Conservation (phyloP, 2,797 vertebrate species). For the Nyctibius grandis region DNA sequence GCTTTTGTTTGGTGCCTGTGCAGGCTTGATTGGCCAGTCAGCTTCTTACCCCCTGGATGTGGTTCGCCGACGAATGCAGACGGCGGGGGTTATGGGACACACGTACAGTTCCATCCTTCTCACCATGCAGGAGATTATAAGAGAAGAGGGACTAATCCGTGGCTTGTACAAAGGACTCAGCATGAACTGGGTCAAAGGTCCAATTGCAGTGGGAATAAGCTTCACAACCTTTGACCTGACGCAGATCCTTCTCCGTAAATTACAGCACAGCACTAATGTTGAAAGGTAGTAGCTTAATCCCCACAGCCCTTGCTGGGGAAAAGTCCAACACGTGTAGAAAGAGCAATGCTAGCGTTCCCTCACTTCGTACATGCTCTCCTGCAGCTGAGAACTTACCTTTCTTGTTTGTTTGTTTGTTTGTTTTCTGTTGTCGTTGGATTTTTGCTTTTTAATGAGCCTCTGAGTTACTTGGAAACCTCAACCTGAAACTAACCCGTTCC, state of each 20-base stretch:
- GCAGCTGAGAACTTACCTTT: not conserved
- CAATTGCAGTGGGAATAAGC: slow-evolving; percentile 92
- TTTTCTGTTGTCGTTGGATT: not conserved
- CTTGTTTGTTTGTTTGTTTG: not conserved
- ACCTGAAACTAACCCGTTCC: not conserved
- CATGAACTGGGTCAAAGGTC: slow-evolving; percentile 99
- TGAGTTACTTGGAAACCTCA: not conserved
- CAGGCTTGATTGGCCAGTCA: slow-evolving; percentile 91
- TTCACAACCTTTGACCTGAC: slow-evolving; percentile 93
- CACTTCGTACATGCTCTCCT: not conserved
- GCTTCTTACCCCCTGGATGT: slow-evolving; percentile 96
- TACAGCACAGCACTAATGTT: slow-evolving; percentile 70
- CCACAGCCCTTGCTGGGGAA: not conserved
- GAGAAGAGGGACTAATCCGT: slow-evolving; percentile 83
- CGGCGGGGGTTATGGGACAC: slow-evolving; percentile 88
- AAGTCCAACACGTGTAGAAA: not conserved
- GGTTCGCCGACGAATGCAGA: slow-evolving; percentile 97
- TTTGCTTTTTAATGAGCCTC: not conserved
- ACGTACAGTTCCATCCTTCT: slow-evolving; percentile 78
- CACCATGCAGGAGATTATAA: slow-evolving; percentile 84
- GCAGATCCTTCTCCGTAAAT: slow-evolving; percentile 84
- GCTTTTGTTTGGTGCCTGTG: slow-evolving; percentile 90
- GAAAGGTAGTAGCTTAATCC: slow-evolving; percentile 70
- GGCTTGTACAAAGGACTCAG: slow-evolving; percentile 97
- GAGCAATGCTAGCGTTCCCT: not conserved